A percentile compares a stretch with the other conserved stretches of the same genome.
Evolutionary conservation across 2,797 vertebrate species (phyloP).

Genomic region (Eulemur rubriventer): DNA sequence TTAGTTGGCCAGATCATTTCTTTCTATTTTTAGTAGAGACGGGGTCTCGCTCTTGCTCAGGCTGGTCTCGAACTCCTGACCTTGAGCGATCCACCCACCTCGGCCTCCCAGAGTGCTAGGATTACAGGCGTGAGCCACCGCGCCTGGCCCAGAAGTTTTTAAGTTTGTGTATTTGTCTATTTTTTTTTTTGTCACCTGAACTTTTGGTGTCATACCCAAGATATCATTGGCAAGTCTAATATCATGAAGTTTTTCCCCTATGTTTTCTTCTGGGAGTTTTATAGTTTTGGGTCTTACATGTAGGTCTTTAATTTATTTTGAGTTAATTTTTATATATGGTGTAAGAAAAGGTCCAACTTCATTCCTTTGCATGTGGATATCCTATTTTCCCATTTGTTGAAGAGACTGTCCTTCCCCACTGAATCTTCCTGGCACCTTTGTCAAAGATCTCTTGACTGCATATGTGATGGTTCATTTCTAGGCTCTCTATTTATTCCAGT

Average conservation of each 20-base stretch:
- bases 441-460: neutral
- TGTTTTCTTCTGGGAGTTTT: neutral
- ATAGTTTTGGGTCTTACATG: neutral
- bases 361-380: neutral
- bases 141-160: too few relatives aligned
- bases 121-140: too few relatives aligned
- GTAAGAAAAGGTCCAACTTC: neutral
- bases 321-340: neutral
- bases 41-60: too few relatives aligned
- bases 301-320: neutral
- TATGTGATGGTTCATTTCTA: neutral
- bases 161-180: neutral
- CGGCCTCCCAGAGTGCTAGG: too few relatives aligned
- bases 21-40: too few relatives aligned
- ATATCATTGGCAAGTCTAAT: neutral
- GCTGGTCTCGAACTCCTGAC: too few relatives aligned
- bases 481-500: neutral
- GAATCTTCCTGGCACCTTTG: neutral
- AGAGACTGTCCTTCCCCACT: neutral
- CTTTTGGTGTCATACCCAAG: neutral
- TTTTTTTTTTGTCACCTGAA: neutral
- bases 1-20: too few relatives aligned
- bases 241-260: neutral
- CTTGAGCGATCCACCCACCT: too few relatives aligned
- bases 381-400: neutral